Conservation (phyloP, 2,888 invertebrate genomes). For the Mythimna ferrago region DNA sequence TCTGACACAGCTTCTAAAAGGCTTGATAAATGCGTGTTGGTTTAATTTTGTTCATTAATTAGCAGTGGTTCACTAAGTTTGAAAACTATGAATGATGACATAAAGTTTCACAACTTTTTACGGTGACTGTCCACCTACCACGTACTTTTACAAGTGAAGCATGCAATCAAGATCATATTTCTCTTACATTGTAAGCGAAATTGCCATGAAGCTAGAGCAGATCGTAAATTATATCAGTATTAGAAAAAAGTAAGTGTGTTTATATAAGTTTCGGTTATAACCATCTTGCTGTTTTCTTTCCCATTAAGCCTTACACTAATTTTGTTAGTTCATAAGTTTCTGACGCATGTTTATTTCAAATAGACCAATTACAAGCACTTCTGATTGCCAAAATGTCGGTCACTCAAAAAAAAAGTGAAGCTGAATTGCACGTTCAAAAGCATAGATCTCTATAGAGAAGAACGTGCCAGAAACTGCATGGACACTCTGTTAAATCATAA, state of each 20-base stretch:
- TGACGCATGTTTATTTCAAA: too few species aligned
- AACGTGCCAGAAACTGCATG: too few species aligned
- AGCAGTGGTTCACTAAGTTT: background rate
- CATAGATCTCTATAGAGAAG: too few species aligned
- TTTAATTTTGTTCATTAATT: constrained; percentile 25
- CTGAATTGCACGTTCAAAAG: too few species aligned
- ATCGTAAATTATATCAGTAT: background rate
- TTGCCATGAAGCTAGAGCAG: background rate
- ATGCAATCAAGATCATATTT: background rate
- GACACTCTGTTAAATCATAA: too few species aligned
- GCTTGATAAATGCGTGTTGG: constrained; percentile 35
- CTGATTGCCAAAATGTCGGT: too few species aligned
- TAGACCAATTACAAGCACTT: too few species aligned
- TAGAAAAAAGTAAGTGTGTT: background rate
- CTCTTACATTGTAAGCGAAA: background rate
- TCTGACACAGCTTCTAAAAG: constrained; percentile 14
- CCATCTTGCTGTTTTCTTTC: background rate
- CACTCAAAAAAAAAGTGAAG: too few species aligned
- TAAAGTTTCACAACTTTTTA: background rate
- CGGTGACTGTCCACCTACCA: too few species aligned
- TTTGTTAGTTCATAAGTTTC: background rate
- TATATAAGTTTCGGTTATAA: background rate
- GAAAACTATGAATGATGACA: background rate
- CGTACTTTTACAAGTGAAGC: background rate
- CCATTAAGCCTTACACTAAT: background rate